Percentiles rank a stretch among this genome's conserved stretches.
Evolutionary conservation across 2,113 vertebrate species (phyloP).

Genomic region (Misgurnus anguillicaudatus): DNA sequence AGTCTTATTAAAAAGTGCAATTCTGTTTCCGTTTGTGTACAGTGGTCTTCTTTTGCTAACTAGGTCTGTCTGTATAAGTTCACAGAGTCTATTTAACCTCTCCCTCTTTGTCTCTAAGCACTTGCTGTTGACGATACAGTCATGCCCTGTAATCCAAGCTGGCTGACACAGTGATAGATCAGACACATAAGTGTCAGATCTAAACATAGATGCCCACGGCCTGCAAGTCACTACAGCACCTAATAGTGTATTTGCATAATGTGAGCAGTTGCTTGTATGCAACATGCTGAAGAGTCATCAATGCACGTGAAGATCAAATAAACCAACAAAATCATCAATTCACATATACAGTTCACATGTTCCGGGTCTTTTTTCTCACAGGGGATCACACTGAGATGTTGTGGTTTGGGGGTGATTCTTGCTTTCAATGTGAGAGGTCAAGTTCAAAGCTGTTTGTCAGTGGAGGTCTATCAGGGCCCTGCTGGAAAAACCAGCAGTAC

Average conservation of each 20-base stretch:
- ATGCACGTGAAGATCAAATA: background rate
- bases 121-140: background rate
- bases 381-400: no score
- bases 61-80: background rate
- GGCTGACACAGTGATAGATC: constrained; percentile 26
- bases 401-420: no score
- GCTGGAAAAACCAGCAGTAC: no score
- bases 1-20: no score
- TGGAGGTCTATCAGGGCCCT: no score
- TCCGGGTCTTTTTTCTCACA: no score
- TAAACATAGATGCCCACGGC: constrained; percentile 23
- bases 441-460: no score
- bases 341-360: background rate
- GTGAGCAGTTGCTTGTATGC: background rate
- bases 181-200: constrained; percentile 21
- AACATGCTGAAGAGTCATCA: background rate
- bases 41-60: background rate
- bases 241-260: background rate
- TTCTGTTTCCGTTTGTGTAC: no score
- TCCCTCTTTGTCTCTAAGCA: background rate
- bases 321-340: background rate
- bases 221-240: background rate
- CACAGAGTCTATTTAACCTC: background rate
- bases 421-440: no score
- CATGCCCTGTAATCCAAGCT: constrained; percentile 11